Evolutionary conservation across 2,888 invertebrate species (phyloP), one percentile per base, ranked within the genome.

Genomic region (Merodon equestris): DNA sequence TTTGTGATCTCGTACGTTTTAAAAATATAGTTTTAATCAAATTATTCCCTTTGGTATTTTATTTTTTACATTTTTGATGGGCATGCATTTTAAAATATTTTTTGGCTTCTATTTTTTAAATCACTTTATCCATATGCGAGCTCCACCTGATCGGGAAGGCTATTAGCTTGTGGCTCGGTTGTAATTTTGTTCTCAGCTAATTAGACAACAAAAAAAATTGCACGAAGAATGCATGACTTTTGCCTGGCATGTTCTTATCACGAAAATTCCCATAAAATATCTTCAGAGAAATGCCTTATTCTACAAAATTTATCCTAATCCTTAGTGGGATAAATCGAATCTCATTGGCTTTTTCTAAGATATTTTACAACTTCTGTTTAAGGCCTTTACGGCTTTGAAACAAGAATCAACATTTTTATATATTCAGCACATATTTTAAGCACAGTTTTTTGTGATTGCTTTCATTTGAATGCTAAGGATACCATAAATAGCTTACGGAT

Each of bases 301-400:
- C 47, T 1, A 9, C 42, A 67, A 81, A 71, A 87, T 87, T 87
- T 87, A 86, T 86, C 88, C 87, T 86, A 82, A 84, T 87, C 88
- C 87, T 87, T 87, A 87, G 87, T 84, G 84, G 87, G 88, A 87
- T 86, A 85, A 88, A 87, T 88, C 81, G 81, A 86, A 83, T 88
- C 84, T 87, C 86, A 66, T 27, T 51, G 67, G 50, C 77, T 63
- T 10, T 4, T 45, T 48, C 73, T 68, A 34, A 63, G 47, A 48
- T 68, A 73, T 77, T 77, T 77, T 77, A 77, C 72, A 27, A 4
- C 7, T 27, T 27, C 27, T 27, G 27, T 7, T 27, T 27, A 27
- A 27, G 27, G 7, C 27, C 27, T 27, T 27, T 27, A 27, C 27
- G 27, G 27, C 27, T 7, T 27, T 27, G 7, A 27, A 27, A 27